Percentiles rank a stretch among this genome's conserved stretches.
phyloP scores from a whole-genome alignment of 2,113 vertebrate genomes.

The Salvelinus alpinus region DNA sequence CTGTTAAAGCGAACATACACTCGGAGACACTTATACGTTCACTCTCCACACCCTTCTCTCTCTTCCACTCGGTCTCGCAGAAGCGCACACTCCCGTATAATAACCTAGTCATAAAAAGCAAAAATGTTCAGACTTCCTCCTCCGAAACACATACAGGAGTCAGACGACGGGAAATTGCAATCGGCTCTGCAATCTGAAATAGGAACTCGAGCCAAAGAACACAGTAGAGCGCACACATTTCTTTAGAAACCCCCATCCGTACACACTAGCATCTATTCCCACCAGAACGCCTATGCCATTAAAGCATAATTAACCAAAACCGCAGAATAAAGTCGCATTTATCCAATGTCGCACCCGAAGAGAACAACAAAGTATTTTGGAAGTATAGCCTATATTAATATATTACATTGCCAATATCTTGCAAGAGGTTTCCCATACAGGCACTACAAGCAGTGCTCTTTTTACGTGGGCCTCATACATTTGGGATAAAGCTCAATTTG shows the following conservation, averaged over 20 bases:
- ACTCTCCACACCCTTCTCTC: constrained; percentile 32
- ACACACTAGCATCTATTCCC: background rate
- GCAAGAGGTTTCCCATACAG: no score
- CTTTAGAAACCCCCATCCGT: constrained; percentile 15
- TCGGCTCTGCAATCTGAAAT: constrained; percentile 55
- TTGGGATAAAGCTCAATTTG: no score
- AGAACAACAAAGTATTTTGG: background rate
- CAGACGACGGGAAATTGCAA: constrained; percentile 48
- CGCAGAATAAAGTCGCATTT: background rate
- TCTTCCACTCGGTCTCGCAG: constrained; percentile 24
- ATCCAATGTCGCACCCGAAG: background rate
- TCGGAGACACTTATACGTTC: constrained; percentile 69
- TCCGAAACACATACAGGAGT: constrained; percentile 68
- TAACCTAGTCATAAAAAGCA: constrained; percentile 69
- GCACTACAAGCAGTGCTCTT: no score
- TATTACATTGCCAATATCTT: no score
- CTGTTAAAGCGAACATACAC: constrained; percentile 61
- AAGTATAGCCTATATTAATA: no score
- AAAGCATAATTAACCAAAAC: background rate
- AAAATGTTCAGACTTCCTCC: constrained; percentile 60
- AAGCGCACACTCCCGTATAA: constrained; percentile 52
- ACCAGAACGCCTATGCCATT: background rate
- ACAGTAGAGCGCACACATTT: constrained; percentile 17
- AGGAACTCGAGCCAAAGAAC: constrained; percentile 55
- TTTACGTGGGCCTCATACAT: no score